phyloP scores from a whole-genome alignment of 2,113 vertebrate species.

The Channa maculata region DNA sequence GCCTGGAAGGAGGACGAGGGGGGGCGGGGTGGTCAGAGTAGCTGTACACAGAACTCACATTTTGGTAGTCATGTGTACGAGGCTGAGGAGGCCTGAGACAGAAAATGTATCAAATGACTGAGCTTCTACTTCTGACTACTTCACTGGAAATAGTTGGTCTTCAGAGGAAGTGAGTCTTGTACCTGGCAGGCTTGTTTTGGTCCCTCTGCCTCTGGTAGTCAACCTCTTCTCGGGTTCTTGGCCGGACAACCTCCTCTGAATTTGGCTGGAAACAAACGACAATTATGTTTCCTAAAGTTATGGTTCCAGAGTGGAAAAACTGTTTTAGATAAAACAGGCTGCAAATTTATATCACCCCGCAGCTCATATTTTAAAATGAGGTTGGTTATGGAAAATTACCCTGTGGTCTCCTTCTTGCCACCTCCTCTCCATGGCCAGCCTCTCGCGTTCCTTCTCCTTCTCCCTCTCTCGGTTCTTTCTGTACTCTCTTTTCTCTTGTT shows the following conservation, averaged over 20 bases:
- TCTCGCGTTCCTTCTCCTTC: constrained; percentile 70
- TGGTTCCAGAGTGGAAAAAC: constrained; percentile 21
- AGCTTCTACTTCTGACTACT: not conserved
- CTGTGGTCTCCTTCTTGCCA: constrained; percentile 87
- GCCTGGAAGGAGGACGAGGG: constrained; percentile 72
- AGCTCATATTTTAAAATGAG: constrained; percentile 11
- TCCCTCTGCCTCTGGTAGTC: constrained; percentile 86
- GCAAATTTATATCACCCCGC: constrained; percentile 3
- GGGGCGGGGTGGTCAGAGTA: constrained; percentile 71
- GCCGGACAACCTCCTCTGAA: constrained; percentile 81
- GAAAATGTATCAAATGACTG: not conserved
- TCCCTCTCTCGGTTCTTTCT: constrained; percentile 83
- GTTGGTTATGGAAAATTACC: constrained; percentile 74
- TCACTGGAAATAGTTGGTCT: not conserved
- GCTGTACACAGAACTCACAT: constrained; percentile 73
- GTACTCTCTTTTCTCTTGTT: constrained; percentile 91
- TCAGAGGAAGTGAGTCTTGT: not conserved
- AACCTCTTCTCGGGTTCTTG: constrained; percentile 85
- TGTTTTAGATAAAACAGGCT: not conserved
- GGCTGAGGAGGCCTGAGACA: constrained; percentile 78
- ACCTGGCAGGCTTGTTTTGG: constrained; percentile 88
- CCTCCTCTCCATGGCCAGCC: constrained; percentile 81
- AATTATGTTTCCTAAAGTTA: constrained; percentile 24
- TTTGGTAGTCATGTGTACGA: constrained; percentile 80
- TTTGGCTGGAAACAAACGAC: constrained; percentile 63